Evolutionary conservation across 2,797 vertebrate genomes (phyloP).

Genomic region (Myotis pilosus): DNA sequence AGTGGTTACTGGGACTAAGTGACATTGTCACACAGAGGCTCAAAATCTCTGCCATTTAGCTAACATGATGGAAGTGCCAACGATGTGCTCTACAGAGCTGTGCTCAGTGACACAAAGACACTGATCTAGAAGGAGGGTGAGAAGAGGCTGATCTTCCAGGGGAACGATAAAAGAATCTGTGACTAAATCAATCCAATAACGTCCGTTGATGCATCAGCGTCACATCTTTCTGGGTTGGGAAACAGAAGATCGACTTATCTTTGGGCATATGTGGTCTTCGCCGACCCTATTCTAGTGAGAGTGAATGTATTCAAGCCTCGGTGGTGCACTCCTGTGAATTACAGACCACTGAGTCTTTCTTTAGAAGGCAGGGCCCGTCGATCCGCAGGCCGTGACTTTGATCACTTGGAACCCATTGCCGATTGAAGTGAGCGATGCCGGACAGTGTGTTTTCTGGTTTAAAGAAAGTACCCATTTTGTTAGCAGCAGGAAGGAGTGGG

Average conservation of each 20-base stretch:
- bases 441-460: slow-evolving; percentile 49
- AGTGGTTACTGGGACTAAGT: not conserved
- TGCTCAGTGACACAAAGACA: not conserved
- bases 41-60: not conserved
- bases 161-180: not conserved
- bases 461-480: slow-evolving; percentile 65
- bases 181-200: not conserved
- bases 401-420: not conserved
- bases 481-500: slow-evolving; percentile 57
- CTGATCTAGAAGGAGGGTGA: not conserved
- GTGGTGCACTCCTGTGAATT: not conserved
- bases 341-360: not conserved
- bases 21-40: not conserved
- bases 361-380: not conserved
- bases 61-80: not conserved
- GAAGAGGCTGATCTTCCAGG: not conserved
- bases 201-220: not conserved
- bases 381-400: not conserved
- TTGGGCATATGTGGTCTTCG: not conserved
- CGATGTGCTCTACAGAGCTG: not conserved
- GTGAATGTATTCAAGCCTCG: not conserved
- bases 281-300: not conserved
- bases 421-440: not conserved
- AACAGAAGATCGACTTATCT: not conserved
- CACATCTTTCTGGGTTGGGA: not conserved